phyloP scores from a whole-genome alignment of 1,140 invertebrate genomes.

The Heterodera carotae region DNA sequence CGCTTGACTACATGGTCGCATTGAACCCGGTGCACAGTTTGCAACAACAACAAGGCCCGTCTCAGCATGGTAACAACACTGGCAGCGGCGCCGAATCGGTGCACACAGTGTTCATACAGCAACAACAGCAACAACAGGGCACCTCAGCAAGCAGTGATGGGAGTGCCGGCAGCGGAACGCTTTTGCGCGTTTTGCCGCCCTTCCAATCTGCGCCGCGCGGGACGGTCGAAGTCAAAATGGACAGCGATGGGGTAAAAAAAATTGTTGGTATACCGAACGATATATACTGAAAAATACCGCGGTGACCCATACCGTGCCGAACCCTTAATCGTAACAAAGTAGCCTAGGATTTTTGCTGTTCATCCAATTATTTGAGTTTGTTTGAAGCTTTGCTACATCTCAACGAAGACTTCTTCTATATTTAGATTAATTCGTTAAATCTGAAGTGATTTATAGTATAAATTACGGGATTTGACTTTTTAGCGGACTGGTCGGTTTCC shows the following conservation, averaged over 20 bases:
- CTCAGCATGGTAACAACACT: background rate
- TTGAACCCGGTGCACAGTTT: background rate
- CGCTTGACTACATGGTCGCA: constrained; percentile 15
- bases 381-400: no score
- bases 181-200: constrained; percentile 1
- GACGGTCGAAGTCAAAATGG: background rate
- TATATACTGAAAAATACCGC: no score
- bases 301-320: no score
- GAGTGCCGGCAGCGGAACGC: background rate
- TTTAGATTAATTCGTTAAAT: no score
- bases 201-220: background rate
- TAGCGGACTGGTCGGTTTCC: no score
- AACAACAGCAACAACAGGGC: background rate
- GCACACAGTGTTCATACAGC: background rate
- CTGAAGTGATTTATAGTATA: no score
- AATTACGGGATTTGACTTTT: no score
- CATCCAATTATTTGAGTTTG: no score
- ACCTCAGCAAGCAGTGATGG: background rate
- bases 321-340: no score
- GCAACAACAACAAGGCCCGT: background rate
- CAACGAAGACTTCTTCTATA: no score
- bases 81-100: background rate
- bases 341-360: no score
- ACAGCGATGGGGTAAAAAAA: background rate
- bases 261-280: no score